These are phyloP conservation scores for Barnardius zonarius DNA, from an alignment of 2,113 vertebrate genomes.

Conservation along the genomic window DNA sequence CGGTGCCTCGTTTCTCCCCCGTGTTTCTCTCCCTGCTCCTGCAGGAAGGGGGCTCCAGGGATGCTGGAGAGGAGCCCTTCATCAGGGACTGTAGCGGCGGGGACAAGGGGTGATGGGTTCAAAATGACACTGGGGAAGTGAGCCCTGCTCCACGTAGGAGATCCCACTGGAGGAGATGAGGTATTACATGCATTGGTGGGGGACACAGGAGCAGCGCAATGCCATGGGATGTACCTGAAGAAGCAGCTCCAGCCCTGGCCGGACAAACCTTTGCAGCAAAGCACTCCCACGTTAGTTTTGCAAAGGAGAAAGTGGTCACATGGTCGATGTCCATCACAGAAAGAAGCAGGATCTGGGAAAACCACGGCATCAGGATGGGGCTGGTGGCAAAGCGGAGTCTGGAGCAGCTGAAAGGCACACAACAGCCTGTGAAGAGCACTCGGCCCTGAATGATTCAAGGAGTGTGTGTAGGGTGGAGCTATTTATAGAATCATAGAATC, in stretches of 20 bases:
- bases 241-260: not conserved
- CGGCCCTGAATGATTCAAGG: fast-evolving
- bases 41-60: not conserved
- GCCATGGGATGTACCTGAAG: no score
- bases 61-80: not conserved
- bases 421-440: not conserved
- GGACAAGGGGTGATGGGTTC: not conserved
- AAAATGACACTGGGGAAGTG: not conserved
- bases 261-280: not conserved
- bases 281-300: fast-evolving
- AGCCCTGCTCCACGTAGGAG: not conserved
- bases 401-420: fast-evolving
- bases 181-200: not conserved
- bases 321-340: fast-evolving
- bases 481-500: not conserved
- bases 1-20: no score
- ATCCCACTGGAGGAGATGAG: not conserved
- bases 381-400: fast-evolving
- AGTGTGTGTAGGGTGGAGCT: fast-evolving
- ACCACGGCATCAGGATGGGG: fast-evolving
- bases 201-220: no score
- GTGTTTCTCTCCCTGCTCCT: not conserved
- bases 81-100: not conserved
- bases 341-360: fast-evolving
- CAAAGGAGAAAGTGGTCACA: fast-evolving